These are phyloP conservation scores for Mimumesa dahlbomi DNA, from an alignment of 2,888 invertebrate species.

Conservation along the genomic window DNA sequence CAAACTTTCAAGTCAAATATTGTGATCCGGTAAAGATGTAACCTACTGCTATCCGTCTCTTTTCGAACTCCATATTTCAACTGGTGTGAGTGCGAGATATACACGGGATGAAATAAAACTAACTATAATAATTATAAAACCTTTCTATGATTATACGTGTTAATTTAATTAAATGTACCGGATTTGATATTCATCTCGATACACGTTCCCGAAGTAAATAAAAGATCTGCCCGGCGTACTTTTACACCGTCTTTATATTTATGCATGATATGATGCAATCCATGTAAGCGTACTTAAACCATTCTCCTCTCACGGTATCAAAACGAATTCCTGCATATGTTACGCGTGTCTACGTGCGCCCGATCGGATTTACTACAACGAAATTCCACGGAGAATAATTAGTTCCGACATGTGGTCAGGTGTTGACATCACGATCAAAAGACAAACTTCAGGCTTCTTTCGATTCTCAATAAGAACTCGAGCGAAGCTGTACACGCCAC, in stretches of 20 bases:
- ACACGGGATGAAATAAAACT: too few relatives aligned
- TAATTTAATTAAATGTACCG: too few relatives aligned
- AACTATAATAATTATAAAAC: too few relatives aligned
- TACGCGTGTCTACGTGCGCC: conserved; percentile 8
- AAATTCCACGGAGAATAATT: conserved; percentile 3
- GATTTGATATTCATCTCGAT: conserved; percentile 24
- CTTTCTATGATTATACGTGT: too few relatives aligned
- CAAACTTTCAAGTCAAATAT: too few relatives aligned
- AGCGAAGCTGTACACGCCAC: conserved; percentile 6
- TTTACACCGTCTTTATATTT: conserved; percentile 37
- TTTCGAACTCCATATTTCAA: too few relatives aligned
- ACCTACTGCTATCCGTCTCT: too few relatives aligned
- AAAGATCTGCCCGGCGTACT: conserved; percentile 37
- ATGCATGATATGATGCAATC: conserved; percentile 23
- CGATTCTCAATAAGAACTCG: conserved; percentile 21
- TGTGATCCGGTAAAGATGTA: too few relatives aligned
- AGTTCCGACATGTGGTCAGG: background rate
- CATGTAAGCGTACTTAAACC: conserved; percentile 5
- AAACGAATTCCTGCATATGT: conserved; percentile 23
- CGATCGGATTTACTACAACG: conserved; percentile 10
- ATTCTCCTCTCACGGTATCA: conserved; percentile 25
- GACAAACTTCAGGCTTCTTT: conserved; percentile 10
- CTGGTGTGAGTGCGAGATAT: too few relatives aligned
- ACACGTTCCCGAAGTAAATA: conserved; percentile 22
- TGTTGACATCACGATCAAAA: background rate